Evolutionary conservation across 2,113 vertebrate genomes (phyloP).

Genomic region (Stigmatopora nigra): DNA sequence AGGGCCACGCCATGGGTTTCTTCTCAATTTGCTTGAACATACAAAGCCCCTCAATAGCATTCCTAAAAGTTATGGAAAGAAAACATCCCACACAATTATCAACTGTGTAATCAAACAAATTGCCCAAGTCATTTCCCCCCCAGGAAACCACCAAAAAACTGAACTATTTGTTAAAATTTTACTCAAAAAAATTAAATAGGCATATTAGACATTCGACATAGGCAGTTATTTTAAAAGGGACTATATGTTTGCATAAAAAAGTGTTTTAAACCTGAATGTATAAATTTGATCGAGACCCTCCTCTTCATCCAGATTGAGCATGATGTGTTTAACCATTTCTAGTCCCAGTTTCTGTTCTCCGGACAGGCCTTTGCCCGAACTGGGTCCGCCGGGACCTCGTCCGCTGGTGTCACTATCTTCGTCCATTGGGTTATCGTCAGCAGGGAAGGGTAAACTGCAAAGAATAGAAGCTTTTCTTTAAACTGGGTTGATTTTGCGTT

Average conservation of each 20-base stretch:
- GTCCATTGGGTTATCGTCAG: constrained; percentile 47
- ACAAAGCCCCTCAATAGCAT: constrained; percentile 78
- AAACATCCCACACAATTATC: not conserved
- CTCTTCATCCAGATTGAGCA: constrained; percentile 79
- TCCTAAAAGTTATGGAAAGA: constrained; percentile 63
- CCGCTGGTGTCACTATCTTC: constrained; percentile 24
- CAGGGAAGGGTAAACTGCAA: constrained; percentile 81
- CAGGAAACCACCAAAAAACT: too few relatives aligned
- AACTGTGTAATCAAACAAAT: not conserved
- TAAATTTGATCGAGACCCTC: constrained; percentile 84
- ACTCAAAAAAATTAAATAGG: too few relatives aligned
- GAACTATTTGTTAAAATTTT: too few relatives aligned
- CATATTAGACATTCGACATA: too few relatives aligned
- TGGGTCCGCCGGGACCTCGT: constrained; percentile 8
- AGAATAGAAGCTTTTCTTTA: not conserved
- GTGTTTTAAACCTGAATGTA: constrained; percentile 77
- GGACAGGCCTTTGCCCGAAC: constrained; percentile 72
- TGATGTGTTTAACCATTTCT: constrained; percentile 76
- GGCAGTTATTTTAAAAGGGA: not conserved
- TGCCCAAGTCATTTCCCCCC: too few relatives aligned
- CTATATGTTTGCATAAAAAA: not conserved
- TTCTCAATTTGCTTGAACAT: constrained; percentile 83
- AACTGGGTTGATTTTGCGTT: not conserved
- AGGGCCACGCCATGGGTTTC: constrained; percentile 77
- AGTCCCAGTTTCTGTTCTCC: constrained; percentile 75